A percentile compares a stretch with the other conserved stretches of the same genome.
Conservation (phyloP, 53 echinoderm and acorn worm genomes). For the Arbacia lixula region DNA sequence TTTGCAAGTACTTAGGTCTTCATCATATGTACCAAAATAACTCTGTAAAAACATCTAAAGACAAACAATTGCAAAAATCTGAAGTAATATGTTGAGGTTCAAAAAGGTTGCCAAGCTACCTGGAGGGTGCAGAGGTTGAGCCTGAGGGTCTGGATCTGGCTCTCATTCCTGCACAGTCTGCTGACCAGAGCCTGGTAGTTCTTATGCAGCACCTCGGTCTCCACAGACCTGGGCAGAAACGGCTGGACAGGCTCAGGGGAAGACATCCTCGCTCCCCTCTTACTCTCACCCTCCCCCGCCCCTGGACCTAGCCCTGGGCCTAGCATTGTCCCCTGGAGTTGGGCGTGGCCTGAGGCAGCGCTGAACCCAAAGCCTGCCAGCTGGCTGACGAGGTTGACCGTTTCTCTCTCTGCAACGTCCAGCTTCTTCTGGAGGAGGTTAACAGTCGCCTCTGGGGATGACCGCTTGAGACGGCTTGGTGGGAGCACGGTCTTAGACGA, state of each 20-base stretch:
- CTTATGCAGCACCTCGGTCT: slow-evolving; percentile 71
- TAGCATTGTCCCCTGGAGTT: too few species aligned
- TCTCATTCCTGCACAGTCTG: slow-evolving; percentile 86
- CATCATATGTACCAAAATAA: too few species aligned
- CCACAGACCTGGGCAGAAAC: slow-evolving; percentile 62
- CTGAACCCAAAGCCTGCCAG: slow-evolving; percentile 75
- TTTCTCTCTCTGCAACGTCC: slow-evolving; percentile 81
- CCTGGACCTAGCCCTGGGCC: neutral
- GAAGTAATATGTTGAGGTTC: neutral
- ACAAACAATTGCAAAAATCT: too few species aligned
- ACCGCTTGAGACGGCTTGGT: slow-evolving; percentile 13
- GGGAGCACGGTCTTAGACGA: slow-evolving; percentile 13
- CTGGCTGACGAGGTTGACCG: slow-evolving; percentile 73
- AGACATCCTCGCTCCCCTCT: neutral
- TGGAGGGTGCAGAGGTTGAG: slow-evolving; percentile 89
- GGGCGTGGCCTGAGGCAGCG: slow-evolving; percentile 5
- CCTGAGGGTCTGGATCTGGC: slow-evolving; percentile 90
- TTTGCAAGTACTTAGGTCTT: too few species aligned
- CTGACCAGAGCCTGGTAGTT: slow-evolving; percentile 83
- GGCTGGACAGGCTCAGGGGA: slow-evolving; percentile 65
- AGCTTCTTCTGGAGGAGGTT: slow-evolving; percentile 81
- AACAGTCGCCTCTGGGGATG: slow-evolving; percentile 49
- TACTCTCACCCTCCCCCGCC: neutral
- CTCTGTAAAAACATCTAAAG: too few species aligned
- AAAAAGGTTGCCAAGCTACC: slow-evolving; percentile 24